Evolutionary conservation across 2,113 vertebrate genomes (phyloP).

Genomic region (Gambusia affinis): DNA sequence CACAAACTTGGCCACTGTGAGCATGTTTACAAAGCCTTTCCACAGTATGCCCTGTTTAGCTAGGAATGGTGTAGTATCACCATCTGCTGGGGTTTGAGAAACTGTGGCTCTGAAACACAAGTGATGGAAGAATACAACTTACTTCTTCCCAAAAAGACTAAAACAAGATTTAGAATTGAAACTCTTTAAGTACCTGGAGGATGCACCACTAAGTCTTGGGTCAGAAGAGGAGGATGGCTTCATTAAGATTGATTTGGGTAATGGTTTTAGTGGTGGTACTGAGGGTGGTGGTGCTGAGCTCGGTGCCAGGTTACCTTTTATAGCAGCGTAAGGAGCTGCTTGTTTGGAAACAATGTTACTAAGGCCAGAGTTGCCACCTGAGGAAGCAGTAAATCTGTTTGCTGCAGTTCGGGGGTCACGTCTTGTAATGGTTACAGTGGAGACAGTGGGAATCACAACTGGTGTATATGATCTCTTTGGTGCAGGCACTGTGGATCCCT

Average conservation of each 20-base stretch:
- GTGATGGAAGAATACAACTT: conserved; percentile 28
- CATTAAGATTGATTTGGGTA: conserved; percentile 90
- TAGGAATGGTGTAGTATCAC: conserved; percentile 87
- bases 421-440: conserved; percentile 86
- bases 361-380: conserved; percentile 25
- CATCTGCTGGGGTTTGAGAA: conserved; percentile 80
- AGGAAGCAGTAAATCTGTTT: conserved; percentile 26
- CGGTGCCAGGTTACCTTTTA: conserved; percentile 52
- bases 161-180: not conserved
- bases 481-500: conserved; percentile 23
- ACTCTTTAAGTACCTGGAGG: conserved; percentile 79
- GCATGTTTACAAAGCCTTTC: conserved; percentile 99
- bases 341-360: conserved; percentile 34
- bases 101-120: conserved; percentile 69
- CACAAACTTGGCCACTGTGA: conserved; percentile 95
- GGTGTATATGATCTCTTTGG: conserved; percentile 65
- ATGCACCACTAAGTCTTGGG: conserved; percentile 79
- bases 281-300: conserved; percentile 39
- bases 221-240: conserved; percentile 86
- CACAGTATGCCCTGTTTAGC: conserved; percentile 89
- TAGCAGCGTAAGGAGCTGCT: conserved; percentile 22
- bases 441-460: conserved; percentile 75
- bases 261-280: conserved; percentile 46
- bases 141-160: not conserved
- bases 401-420: conserved; percentile 88